These are phyloP conservation scores for Ellobium chinense DNA, from an alignment of 2,888 invertebrate genomes.

Conservation along the genomic window DNA sequence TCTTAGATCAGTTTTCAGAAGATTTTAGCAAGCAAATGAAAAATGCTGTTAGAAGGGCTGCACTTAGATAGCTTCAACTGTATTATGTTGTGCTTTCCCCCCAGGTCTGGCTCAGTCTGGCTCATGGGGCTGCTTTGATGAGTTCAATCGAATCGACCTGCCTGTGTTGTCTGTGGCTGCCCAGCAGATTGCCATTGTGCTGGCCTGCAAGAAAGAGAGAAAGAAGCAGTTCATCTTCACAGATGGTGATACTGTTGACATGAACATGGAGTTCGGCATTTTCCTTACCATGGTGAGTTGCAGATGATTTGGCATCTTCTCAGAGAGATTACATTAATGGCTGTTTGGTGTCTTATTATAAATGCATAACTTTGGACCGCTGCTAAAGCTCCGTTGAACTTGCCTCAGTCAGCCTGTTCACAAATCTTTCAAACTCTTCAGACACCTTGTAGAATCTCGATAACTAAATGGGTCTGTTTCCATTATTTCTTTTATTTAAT, in stretches of 20 bases:
- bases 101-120: constrained; percentile 79
- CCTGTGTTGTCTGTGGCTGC: constrained; percentile 97
- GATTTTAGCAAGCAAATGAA: neutral
- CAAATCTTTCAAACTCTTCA: no score
- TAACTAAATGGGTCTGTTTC: no score
- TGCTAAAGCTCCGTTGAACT: no score
- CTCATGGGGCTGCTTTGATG: constrained; percentile 80
- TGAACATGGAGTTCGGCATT: constrained; percentile 97
- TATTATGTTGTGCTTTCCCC: neutral
- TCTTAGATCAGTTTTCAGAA: neutral
- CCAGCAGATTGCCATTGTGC: constrained; percentile 94
- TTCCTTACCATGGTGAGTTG: constrained; percentile 94
- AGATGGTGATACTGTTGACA: constrained; percentile 93
- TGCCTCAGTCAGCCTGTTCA: no score
- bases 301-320: no score
- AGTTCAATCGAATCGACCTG: constrained; percentile 86
- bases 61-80: no score
- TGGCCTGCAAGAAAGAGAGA: constrained; percentile 95
- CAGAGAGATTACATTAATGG: no score
- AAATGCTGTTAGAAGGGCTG: neutral
- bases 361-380: no score
- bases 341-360: no score
- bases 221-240: constrained; percentile 94
- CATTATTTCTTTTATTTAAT: no score
- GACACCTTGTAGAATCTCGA: no score